Percentiles rank a stretch among this genome's conserved stretches.
Conservation (phyloP, 2,888 invertebrate genomes). For the Eilema griseolum region DNA sequence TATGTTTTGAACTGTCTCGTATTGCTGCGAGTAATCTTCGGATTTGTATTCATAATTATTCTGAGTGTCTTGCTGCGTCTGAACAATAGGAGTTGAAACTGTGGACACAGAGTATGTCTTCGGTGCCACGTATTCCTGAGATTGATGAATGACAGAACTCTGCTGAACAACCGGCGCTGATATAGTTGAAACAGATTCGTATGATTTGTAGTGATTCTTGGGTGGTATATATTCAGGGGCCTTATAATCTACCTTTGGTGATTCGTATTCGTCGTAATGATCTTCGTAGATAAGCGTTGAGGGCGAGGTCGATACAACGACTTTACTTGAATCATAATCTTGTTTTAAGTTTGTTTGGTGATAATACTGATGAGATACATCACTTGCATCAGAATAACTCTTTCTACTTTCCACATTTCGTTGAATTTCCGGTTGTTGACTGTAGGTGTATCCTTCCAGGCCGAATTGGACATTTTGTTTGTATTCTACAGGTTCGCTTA, state of each 20-base stretch:
- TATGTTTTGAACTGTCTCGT: conserved; percentile 53
- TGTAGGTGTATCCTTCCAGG: conserved; percentile 72
- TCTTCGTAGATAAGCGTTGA: conserved; percentile 75
- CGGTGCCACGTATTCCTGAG: conserved; percentile 66
- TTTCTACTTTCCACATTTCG: conserved; percentile 66
- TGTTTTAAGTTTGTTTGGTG: conserved; percentile 64
- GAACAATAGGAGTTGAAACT: conserved; percentile 55
- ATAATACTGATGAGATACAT: conserved; percentile 79
- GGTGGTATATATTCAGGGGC: conserved; percentile 67
- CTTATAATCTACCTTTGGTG: conserved; percentile 65
- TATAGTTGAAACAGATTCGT: conserved; percentile 63
- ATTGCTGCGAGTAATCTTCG: conserved; percentile 56
- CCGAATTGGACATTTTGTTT: conserved; percentile 64
- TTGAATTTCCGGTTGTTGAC: conserved; percentile 80
- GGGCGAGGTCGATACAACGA: conserved; percentile 75
- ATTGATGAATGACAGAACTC: conserved; percentile 60
- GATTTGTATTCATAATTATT: conserved; percentile 64
- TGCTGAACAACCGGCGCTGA: conserved; percentile 67
- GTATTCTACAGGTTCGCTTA: conserved; percentile 64
- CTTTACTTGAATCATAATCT: conserved; percentile 64
- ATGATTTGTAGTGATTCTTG: conserved; percentile 66
- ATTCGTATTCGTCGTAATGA: conserved; percentile 72
- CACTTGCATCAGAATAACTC: conserved; percentile 75
- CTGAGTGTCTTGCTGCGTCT: conserved; percentile 62
- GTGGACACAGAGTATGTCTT: conserved; percentile 66